Conservation (phyloP, 1,140 invertebrate genomes). For the Papilio dardanus region DNA sequence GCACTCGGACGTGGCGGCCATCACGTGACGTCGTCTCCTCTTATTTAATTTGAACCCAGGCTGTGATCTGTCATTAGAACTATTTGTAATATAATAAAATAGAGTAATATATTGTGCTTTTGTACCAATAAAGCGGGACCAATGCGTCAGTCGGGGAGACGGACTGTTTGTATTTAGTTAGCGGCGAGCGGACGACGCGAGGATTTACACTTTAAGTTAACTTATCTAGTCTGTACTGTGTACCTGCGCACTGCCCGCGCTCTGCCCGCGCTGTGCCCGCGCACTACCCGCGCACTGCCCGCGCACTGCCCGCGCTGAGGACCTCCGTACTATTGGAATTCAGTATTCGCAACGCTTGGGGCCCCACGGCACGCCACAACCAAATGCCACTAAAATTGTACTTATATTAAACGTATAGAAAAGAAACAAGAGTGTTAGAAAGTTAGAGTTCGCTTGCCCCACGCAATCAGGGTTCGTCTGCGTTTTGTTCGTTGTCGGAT, state of each 20-base stretch:
- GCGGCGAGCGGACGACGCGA: not conserved
- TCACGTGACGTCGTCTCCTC: constrained; percentile 66
- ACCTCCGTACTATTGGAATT: constrained; percentile 44
- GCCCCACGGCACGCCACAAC: constrained; percentile 25
- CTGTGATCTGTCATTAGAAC: constrained; percentile 77
- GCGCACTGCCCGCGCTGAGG: too few species aligned
- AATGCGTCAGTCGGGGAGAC: constrained; percentile 51
- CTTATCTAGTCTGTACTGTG: constrained; percentile 40
- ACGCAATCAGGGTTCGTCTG: constrained; percentile 17
- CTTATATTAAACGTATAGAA: constrained; percentile 12
- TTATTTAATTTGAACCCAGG: constrained; percentile 61
- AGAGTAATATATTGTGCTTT: constrained; percentile 66
- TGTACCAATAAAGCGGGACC: constrained; percentile 68
- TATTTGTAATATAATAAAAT: constrained; percentile 59
- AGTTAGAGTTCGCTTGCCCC: constrained; percentile 20
- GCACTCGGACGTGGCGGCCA: constrained; percentile 63
- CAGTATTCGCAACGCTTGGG: constrained; percentile 45
- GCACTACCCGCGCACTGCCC: too few species aligned
- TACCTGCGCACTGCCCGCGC: too few species aligned
- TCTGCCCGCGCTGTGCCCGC: too few species aligned
- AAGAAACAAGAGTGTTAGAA: not conserved
- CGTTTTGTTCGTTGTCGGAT: constrained; percentile 27
- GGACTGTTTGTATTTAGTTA: constrained; percentile 17
- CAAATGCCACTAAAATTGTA: not conserved
- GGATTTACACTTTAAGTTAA: constrained; percentile 34